Evolutionary conservation across 2,113 vertebrate genomes (phyloP).

Genomic region (Orycteropus afer): DNA sequence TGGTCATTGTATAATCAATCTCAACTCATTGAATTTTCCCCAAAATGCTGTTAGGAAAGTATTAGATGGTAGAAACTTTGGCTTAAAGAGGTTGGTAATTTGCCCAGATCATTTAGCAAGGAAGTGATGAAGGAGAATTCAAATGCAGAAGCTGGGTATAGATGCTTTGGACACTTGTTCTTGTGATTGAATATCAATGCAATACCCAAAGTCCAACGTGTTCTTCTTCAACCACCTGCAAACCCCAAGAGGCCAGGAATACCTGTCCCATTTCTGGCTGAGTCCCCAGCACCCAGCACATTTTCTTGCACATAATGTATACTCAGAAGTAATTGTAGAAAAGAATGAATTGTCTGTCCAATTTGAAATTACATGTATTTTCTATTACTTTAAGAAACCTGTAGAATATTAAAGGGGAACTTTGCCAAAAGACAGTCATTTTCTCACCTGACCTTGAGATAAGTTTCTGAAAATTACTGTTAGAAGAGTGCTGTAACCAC

Average conservation of each 20-base stretch:
- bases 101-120: background rate
- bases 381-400: background rate
- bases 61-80: background rate
- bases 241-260: too few species aligned
- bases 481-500: background rate
- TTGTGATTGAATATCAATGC: background rate
- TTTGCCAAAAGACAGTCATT: background rate
- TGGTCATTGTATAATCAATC: background rate
- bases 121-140: background rate
- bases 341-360: background rate
- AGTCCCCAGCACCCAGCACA: background rate
- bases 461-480: conserved; percentile 1
- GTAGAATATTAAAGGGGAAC: background rate
- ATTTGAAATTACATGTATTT: background rate
- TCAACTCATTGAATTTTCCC: background rate
- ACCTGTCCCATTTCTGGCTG: background rate
- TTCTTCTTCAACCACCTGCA: background rate
- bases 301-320: background rate
- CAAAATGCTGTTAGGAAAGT: background rate
- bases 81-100: background rate
- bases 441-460: background rate
- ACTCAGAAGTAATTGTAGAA: conserved; percentile 3
- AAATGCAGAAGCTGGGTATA: background rate
- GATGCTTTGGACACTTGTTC: background rate
- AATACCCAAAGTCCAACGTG: background rate